Percentiles rank a stretch among this genome's conserved stretches.
Conservation (phyloP, 2,888 invertebrate species). For the Mimachlamys varia region DNA sequence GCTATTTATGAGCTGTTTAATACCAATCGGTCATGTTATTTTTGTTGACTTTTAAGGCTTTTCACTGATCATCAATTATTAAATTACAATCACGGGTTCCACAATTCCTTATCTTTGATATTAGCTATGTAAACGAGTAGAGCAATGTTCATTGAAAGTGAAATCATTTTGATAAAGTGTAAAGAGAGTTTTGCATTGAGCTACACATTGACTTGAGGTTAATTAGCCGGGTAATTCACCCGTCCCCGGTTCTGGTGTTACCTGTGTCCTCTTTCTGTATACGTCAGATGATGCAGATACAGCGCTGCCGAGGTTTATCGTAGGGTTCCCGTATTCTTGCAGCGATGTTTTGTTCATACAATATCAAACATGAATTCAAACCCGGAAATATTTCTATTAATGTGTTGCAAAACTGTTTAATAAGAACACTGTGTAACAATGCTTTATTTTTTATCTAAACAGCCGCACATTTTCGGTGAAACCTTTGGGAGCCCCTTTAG, state of each 20-base stretch:
- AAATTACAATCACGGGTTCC: conserved; percentile 36
- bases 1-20: conserved; percentile 28
- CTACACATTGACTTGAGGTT: not conserved
- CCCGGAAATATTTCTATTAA: too few relatives aligned
- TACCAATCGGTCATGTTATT: conserved; percentile 34
- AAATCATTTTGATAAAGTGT: conserved; percentile 34
- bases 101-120: conserved; percentile 31
- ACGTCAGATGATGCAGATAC: not conserved
- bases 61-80: conserved; percentile 29
- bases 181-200: conserved; percentile 5
- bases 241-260: conserved; percentile 14
- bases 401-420: too few relatives aligned
- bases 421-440: not conserved
- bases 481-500: not conserved
- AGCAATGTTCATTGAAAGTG: conserved; percentile 34
- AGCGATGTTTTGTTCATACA: too few relatives aligned
- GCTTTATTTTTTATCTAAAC: not conserved
- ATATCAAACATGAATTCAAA: too few relatives aligned
- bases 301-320: not conserved
- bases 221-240: conserved; percentile 29
- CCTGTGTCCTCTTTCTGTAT: not conserved
- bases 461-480: not conserved
- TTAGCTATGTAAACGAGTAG: conserved; percentile 36
- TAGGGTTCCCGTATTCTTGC: not conserved
- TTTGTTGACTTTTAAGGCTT: conserved; percentile 36